These are phyloP conservation scores for Trichechus manatus DNA, from an alignment of 2,113 vertebrate genomes.

Conservation along the genomic window DNA sequence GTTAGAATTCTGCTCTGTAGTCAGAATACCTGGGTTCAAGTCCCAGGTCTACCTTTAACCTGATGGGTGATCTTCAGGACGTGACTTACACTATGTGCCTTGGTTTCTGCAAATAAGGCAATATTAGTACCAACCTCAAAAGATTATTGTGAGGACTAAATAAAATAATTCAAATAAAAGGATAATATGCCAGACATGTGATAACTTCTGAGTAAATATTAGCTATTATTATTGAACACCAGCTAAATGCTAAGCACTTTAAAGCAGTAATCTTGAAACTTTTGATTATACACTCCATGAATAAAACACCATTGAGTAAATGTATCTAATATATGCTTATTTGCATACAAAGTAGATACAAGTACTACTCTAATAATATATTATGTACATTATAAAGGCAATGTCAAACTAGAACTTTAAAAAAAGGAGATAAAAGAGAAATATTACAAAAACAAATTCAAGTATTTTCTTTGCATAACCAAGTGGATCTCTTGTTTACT, in stretches of 20 bases:
- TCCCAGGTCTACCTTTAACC: neutral
- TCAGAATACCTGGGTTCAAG: neutral
- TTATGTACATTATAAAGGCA: neutral
- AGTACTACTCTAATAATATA: neutral
- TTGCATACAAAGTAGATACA: neutral
- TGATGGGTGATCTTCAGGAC: neutral
- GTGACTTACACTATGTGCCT: neutral
- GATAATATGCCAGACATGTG: neutral
- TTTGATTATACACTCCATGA: neutral
- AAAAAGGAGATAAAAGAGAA: neutral
- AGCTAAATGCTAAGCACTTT: neutral
- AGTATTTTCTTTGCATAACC: neutral
- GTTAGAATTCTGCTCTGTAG: neutral
- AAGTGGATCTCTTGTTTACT: neutral
- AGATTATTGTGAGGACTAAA: neutral
- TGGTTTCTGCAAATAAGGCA: neutral
- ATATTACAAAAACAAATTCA: neutral
- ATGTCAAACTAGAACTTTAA: conserved; percentile 9
- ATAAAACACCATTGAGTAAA: neutral
- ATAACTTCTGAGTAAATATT: neutral
- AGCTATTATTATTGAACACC: neutral
- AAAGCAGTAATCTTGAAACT: neutral
- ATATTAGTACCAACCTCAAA: neutral
- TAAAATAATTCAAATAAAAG: neutral
- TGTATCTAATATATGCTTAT: neutral